phyloP scores from a whole-genome alignment of 2,113 vertebrate genomes.

The Hyaena hyaena region DNA sequence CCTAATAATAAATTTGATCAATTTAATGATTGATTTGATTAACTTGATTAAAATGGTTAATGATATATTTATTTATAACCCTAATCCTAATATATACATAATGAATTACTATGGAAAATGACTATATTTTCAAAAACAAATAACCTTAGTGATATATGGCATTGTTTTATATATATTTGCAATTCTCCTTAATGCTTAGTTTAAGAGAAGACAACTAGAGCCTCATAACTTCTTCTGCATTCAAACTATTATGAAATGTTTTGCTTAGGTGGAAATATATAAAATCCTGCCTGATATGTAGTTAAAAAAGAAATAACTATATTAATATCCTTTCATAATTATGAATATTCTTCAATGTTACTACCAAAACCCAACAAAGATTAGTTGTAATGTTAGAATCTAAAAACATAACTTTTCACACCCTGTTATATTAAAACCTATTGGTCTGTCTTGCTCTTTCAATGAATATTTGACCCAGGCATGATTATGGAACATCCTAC shows the following conservation, averaged over 20 bases:
- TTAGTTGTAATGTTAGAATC: background rate
- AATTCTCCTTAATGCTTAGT: background rate
- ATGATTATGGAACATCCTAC: background rate
- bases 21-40: background rate
- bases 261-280: background rate
- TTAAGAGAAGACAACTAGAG: background rate
- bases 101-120: background rate
- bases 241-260: background rate
- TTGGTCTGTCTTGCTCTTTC: background rate
- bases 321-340: background rate
- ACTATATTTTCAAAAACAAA: background rate
- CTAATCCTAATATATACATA: background rate
- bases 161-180: background rate
- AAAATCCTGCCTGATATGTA: background rate
- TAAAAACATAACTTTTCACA: background rate
- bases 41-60: background rate
- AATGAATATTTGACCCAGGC: background rate
- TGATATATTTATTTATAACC: background rate
- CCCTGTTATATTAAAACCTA: background rate
- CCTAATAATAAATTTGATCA: background rate
- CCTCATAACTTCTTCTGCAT: background rate
- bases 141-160: background rate
- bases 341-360: background rate
- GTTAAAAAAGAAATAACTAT: background rate
- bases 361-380: background rate